Percentiles rank a stretch among this genome's conserved stretches.
Evolutionary conservation across 1,140 invertebrate genomes (phyloP).

Genomic region (Drosophila nebulosa): DNA sequence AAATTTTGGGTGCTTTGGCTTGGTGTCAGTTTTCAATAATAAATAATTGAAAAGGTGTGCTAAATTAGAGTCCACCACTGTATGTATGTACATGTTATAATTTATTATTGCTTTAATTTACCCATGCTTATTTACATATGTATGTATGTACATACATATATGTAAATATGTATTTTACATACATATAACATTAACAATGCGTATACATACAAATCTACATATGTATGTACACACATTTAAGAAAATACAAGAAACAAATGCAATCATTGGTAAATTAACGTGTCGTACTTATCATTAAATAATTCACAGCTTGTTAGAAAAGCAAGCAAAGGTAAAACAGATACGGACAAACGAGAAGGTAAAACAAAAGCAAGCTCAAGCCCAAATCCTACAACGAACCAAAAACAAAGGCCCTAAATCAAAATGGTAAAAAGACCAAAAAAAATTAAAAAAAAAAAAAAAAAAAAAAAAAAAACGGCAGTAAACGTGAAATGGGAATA

Average conservation of each 20-base stretch:
- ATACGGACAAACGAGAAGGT: conserved; percentile 2
- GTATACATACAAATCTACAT: not conserved
- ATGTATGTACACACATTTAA: not conserved
- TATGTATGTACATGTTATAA: too few species aligned
- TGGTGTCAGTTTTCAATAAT: too few species aligned
- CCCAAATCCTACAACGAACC: not conserved
- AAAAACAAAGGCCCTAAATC: conserved; percentile 23
- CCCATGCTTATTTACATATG: not conserved
- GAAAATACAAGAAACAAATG: not conserved
- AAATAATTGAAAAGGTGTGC: too few species aligned
- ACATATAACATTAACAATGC: not conserved
- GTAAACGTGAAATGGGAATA: conserved; percentile 18
- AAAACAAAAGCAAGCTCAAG: not conserved
- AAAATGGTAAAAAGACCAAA: conserved; percentile 18
- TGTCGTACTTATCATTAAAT: conserved; percentile 37
- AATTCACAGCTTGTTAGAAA: conserved; percentile 48
- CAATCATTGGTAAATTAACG: conserved; percentile 13
- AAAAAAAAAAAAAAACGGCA: not conserved
- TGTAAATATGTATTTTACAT: not conserved
- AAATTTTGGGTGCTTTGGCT: too few species aligned
- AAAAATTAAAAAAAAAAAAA: not conserved
- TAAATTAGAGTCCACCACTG: too few species aligned
- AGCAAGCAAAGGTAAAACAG: conserved; percentile 14
- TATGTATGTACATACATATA: not conserved
- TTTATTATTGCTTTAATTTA: too few species aligned